A percentile compares a stretch with the other conserved stretches of the same genome.
These are phyloP conservation scores for Lithobates pipiens DNA, from an alignment of 2,797 vertebrate genomes.

Conservation along the genomic window DNA sequence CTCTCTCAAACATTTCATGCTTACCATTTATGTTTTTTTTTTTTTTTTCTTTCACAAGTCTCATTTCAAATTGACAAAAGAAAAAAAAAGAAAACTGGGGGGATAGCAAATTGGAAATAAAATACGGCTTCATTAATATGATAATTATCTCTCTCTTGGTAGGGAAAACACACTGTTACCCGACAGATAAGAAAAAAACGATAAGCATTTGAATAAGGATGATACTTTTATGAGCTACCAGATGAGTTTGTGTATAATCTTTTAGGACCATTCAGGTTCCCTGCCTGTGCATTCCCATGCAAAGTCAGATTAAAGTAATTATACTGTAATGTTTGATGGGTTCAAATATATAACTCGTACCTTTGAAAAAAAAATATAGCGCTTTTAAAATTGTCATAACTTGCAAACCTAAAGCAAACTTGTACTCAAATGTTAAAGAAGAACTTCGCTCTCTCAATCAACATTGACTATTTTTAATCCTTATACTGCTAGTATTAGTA, in stretches of 20 bases:
- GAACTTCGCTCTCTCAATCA: too few relatives aligned
- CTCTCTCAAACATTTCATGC: constrained; percentile 27
- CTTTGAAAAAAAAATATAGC: not conserved
- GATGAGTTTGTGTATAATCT: constrained; percentile 57
- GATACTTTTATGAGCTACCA: constrained; percentile 53
- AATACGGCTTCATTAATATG: constrained; percentile 60
- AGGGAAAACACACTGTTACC: constrained; percentile 53
- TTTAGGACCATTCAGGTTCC: constrained; percentile 45
- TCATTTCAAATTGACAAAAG: constrained; percentile 45
- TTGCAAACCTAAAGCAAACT: not conserved
- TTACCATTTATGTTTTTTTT: constrained; percentile 41
- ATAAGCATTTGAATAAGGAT: constrained; percentile 53
- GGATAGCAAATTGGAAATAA: constrained; percentile 56
- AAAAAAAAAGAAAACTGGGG: constrained; percentile 9
- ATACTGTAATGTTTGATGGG: constrained; percentile 18
- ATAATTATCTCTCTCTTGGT: constrained; percentile 58
- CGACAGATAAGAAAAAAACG: constrained; percentile 55
- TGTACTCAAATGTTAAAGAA: not conserved
- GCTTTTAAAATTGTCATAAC: not conserved
- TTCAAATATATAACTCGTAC: not conserved
- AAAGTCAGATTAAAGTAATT: constrained; percentile 39
- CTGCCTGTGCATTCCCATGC: constrained; percentile 24
- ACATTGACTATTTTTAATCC: too few relatives aligned
- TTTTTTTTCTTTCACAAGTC: not conserved
- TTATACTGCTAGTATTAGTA: too few relatives aligned